A percentile compares a stretch with the other conserved stretches of the same genome.
phyloP scores from a whole-genome alignment of 2,113 vertebrate genomes.

The Ahaetulla prasina region DNA sequence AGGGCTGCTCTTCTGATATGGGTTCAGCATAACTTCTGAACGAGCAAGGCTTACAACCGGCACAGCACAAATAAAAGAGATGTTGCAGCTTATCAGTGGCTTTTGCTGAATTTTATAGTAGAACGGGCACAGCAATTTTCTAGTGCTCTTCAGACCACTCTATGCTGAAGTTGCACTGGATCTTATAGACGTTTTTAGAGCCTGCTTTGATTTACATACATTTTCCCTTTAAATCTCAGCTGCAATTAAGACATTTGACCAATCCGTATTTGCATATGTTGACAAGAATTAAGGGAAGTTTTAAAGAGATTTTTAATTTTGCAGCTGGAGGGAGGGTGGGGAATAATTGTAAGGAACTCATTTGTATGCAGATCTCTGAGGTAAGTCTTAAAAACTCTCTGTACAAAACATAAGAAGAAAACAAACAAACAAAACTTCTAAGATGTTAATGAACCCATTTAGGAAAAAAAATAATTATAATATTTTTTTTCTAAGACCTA shows the following conservation, averaged over 20 bases:
- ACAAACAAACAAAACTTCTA: constrained; percentile 20
- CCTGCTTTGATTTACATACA: constrained; percentile 14
- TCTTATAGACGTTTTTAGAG: constrained; percentile 7
- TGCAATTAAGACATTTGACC: constrained; percentile 48
- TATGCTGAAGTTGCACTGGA: constrained; percentile 44
- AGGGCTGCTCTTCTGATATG: neutral
- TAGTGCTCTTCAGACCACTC: constrained; percentile 54
- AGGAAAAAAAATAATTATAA: constrained; percentile 32
- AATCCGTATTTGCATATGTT: constrained; percentile 60
- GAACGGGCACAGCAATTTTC: constrained; percentile 10
- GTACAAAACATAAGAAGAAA: constrained; percentile 42
- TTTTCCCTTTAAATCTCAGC: constrained; percentile 30
- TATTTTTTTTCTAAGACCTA: constrained; percentile 58
- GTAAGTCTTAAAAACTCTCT: constrained; percentile 38
- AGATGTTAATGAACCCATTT: constrained; percentile 49
- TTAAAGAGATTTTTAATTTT: constrained; percentile 25
- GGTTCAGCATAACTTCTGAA: neutral
- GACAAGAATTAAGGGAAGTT: constrained; percentile 53
- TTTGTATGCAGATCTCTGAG: constrained; percentile 53
- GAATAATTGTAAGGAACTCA: constrained; percentile 57
- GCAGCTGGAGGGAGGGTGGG: constrained; percentile 54
- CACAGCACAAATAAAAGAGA: neutral
- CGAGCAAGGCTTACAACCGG: neutral
- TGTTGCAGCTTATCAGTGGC: neutral
- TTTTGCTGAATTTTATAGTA: neutral